Percentiles rank a stretch among this genome's conserved stretches.
These are phyloP conservation scores for Illadopsis cleaveri DNA, from an alignment of 2,113 vertebrate species.

Conservation along the genomic window DNA sequence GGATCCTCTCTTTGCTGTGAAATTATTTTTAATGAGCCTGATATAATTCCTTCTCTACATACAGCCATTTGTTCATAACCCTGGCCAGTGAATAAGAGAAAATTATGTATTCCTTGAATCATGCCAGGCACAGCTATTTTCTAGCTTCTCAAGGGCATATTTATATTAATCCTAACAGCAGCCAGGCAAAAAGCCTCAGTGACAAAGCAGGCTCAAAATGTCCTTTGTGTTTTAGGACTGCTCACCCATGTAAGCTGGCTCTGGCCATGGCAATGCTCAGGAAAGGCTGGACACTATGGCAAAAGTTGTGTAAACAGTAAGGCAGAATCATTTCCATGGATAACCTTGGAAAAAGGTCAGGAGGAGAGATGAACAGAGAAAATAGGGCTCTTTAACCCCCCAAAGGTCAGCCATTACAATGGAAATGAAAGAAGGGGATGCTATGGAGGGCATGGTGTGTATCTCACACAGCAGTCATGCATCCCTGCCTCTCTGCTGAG, in stretches of 20 bases:
- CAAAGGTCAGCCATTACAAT: neutral
- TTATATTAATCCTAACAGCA: neutral
- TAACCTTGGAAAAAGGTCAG: neutral
- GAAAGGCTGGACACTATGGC: neutral
- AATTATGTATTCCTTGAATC: neutral
- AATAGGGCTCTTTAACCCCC: neutral
- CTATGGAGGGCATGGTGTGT: neutral
- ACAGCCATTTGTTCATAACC: constrained; percentile 5
- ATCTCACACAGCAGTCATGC: neutral
- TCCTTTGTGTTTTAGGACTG: neutral
- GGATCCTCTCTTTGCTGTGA: constrained; percentile 34
- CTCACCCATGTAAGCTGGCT: neutral
- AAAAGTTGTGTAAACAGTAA: neutral
- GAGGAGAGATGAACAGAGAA: neutral
- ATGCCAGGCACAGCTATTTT: constrained; percentile 2
- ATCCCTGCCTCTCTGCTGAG: neutral
- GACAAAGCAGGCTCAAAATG: neutral
- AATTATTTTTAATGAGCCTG: constrained; percentile 61
- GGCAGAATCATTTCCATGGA: neutral
- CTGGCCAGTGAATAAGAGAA: neutral
- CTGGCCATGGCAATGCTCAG: neutral
- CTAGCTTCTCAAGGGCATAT: neutral
- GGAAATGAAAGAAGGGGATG: neutral
- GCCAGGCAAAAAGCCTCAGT: neutral
- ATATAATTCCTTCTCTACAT: constrained; percentile 4